Base-by-base conservation (phyloP, 2,888 invertebrate genomes). In the Lochmaea capreae region DNA sequence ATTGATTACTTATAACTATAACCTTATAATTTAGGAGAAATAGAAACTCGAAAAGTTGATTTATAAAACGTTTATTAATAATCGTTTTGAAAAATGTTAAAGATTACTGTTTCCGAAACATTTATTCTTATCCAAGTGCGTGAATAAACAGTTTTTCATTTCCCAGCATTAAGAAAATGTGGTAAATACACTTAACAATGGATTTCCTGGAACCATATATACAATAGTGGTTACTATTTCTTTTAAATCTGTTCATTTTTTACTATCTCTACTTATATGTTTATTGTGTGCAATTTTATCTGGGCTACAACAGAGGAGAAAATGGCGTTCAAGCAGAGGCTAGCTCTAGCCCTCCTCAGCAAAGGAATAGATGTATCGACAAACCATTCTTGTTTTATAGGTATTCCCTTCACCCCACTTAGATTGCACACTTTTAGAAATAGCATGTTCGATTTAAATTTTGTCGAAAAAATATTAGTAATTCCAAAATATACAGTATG, bases 381-480 rank as follows among this genome's bases (percentile, higher is more conserved):
- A 79, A 76, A 69, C 72, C 79, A 65, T 77, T 76, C 74, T 80
- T 81, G 71, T 75, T 78, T 57, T 79, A 81, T 82, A 82, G 82
- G 82, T 82, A 81, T 63, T 57, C 39, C 12, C 49, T 57, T 16
- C 42, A 49, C 18, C 33, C 54, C 18, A 54, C 54, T 54, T 54
- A 18, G 16, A 61, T 61, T 61, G 14, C 33, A 61, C 61, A 61
- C 61, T 33, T 61, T 67, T 54, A 67, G 57, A 52, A 26, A 54
- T 18, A 18, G 54, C 54, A 54, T 54, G 54, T 18, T 16, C 3
- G 11, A 54, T 54, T 54, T 54, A 18, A 18, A 54, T 54, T 16
- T 18, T 18, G 16, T 18, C 3, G 9, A 54, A 54, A 18, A 9
- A 54, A 16, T 54, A 18, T 10, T 54, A 18, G 16, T 10, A 9